These are phyloP conservation scores for Dryas iulia DNA, from an alignment of 1,140 invertebrate genomes.

Conservation along the genomic window DNA sequence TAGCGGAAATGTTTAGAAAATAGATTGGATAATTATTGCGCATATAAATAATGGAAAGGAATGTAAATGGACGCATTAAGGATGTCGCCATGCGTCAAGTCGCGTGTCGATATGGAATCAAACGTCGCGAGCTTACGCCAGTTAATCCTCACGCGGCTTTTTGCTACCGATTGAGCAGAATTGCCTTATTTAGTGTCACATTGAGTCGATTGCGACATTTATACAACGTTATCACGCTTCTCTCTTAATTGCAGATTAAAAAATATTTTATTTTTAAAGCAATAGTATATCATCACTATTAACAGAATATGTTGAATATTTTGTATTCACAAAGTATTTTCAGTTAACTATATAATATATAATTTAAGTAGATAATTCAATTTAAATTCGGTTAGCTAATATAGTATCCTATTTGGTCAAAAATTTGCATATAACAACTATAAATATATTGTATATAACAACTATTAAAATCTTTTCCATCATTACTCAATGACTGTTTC, in stretches of 20 bases:
- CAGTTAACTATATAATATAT: too few species aligned
- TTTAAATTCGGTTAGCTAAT: too few species aligned
- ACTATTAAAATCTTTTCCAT: too few species aligned
- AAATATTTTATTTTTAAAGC: too few species aligned
- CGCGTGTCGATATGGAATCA: conserved; percentile 58
- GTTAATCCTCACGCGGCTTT: conserved; percentile 48
- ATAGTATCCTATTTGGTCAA: too few species aligned
- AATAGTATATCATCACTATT: too few species aligned
- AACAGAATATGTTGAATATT: too few species aligned
- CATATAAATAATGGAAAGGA: conserved; percentile 41
- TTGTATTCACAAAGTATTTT: too few species aligned
- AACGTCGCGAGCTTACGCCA: conserved; percentile 35
- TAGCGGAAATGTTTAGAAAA: conserved; percentile 15
- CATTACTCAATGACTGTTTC: too few species aligned
- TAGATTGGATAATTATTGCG: conserved; percentile 37
- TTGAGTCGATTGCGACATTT: conserved; percentile 27
- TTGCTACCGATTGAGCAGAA: conserved; percentile 35
- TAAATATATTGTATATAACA: too few species aligned
- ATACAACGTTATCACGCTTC: conserved; percentile 32
- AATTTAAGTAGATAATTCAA: too few species aligned
- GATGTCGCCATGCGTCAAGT: conserved; percentile 52
- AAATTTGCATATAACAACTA: too few species aligned
- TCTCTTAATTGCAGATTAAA: conserved; percentile 3
- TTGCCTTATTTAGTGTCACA: conserved; percentile 52
- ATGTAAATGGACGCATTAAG: conserved; percentile 56